Conservation (phyloP, 2,888 invertebrate species). For the Nasonovia ribisnigri region DNA sequence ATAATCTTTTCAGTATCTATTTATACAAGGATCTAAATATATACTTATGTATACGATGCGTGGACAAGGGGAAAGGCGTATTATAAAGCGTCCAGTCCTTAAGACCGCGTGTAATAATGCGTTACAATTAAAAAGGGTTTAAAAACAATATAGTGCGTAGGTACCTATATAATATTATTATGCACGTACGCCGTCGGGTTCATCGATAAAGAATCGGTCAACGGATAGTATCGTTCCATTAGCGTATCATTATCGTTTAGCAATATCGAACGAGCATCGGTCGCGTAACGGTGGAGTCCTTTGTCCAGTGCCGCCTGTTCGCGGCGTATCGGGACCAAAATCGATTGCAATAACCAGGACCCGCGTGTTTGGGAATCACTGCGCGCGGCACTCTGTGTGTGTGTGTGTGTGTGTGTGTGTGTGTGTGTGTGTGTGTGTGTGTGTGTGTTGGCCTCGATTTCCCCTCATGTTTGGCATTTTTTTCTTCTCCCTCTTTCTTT, state of each 20-base stretch:
- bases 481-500: neutral
- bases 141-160: neutral
- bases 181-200: neutral
- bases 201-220: neutral
- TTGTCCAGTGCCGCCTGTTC: conserved; percentile 47
- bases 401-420: neutral
- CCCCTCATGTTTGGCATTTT: conserved; percentile 44
- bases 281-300: conserved; percentile 15
- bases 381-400: neutral
- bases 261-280: conserved; percentile 36
- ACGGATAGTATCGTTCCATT: conserved; percentile 8
- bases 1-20: neutral
- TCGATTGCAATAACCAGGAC: conserved; percentile 35
- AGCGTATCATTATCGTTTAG: conserved; percentile 8
- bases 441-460: conserved; percentile 41
- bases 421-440: neutral
- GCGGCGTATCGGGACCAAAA: conserved; percentile 39
- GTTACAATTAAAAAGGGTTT: neutral
- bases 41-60: neutral
- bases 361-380: conserved; percentile 59
- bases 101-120: neutral
- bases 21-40: neutral
- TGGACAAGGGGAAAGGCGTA: neutral
- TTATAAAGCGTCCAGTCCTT: neutral
- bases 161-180: too few species aligned